Evolutionary conservation across 2,888 invertebrate genomes (phyloP).

Genomic region (Glomeris marginata): DNA sequence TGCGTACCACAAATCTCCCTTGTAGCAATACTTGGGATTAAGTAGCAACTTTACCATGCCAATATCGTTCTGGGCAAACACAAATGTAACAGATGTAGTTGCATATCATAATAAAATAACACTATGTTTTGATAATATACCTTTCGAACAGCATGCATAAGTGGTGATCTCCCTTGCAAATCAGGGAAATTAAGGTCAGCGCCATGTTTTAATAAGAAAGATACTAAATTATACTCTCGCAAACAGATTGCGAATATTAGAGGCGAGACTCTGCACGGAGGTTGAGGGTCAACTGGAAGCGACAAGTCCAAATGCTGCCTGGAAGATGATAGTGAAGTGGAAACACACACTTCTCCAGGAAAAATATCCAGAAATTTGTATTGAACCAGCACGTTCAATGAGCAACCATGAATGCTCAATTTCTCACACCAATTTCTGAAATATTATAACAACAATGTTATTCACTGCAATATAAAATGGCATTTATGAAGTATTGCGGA

Average conservation of each 20-base stretch:
- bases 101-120: constrained; percentile 7
- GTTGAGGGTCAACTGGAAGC: too few species aligned
- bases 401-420: constrained; percentile 6
- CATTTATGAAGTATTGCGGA: background rate
- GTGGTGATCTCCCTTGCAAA: constrained; percentile 27
- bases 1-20: constrained; percentile 5
- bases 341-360: constrained; percentile 5
- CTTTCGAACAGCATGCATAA: constrained; percentile 32
- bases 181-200: constrained; percentile 30
- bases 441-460: background rate
- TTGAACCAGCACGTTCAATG: constrained; percentile 8
- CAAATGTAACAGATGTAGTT: constrained; percentile 1
- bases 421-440: constrained; percentile 13
- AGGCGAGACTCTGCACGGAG: constrained; percentile 23
- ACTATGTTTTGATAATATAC: constrained; percentile 20
- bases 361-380: constrained; percentile 9
- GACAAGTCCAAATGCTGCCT: too few species aligned
- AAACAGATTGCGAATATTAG: constrained; percentile 29
- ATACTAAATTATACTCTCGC: constrained; percentile 26
- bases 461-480: background rate
- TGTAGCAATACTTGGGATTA: constrained; percentile 24
- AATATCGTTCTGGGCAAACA: constrained; percentile 27
- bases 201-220: constrained; percentile 26
- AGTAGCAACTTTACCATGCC: constrained; percentile 29
- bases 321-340: too few species aligned